Evolutionary conservation across 2,888 invertebrate species (phyloP), one percentile per base, ranked within the genome.

Genomic region (Melanostoma mellinum): DNA sequence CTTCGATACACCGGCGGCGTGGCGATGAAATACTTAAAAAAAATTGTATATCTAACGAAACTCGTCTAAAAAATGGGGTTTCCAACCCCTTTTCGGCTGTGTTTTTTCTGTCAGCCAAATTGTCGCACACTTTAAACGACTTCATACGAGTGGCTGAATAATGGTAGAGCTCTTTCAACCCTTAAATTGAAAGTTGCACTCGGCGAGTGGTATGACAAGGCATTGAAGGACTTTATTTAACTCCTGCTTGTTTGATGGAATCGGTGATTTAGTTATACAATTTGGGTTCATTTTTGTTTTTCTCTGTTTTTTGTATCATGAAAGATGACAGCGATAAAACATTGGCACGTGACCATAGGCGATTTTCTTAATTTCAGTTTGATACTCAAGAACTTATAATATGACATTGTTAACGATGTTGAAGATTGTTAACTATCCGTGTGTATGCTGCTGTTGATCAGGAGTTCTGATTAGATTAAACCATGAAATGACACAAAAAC

Each of bases 391-490:
- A 82, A 74, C 74, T 67, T 67, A 42, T 74, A 78, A 84, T 79
- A 84, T 79, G 74, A 78, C 84, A 75, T 79, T 79, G 84, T 84
- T 84, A 84, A 79, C 84, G 74, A 84, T 78, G 74, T 73, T 67
- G 42, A 71, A 78, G 78, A 74, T 78, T 84, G 74, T 74, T 79
- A 74, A 75, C 74, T 84, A 56, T 60, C 55, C 72, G 63, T 36
- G 69, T 65, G 71, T 65, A 71, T 53, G 67, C 10, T 38, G 44
- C 33, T 52, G 61, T 35, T 40, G 65, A 71, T 65, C 61, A 44
- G 55, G 55, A 10, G 38, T 67, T 55, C 50, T 72, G 84, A 84
- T 84, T 84, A 84, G 84, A 84, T 84, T 84, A 84, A 78, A 84
- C 79, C 79, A 32, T 74, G 79, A 65, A 84, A 84, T 75, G 74